Evolutionary conservation across 2,888 invertebrate genomes (phyloP).

Genomic region (Ochropleura plecta): DNA sequence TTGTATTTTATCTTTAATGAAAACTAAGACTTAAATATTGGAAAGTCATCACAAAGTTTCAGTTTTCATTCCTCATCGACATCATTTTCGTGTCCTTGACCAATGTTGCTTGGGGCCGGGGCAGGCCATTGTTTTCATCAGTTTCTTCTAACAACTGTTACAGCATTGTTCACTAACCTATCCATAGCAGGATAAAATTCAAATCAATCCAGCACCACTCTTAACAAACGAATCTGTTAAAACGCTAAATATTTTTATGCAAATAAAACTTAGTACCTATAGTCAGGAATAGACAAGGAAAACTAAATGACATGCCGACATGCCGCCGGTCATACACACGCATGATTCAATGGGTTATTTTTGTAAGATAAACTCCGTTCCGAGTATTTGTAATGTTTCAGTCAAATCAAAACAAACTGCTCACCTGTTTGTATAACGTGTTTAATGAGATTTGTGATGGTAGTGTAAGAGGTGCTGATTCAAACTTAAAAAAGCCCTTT

Average conservation of each 20-base stretch:
- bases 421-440: constrained; percentile 44
- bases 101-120: neutral
- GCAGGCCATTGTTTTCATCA: neutral
- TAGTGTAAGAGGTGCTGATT: constrained; percentile 13
- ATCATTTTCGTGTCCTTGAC: neutral
- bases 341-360: constrained; percentile 62
- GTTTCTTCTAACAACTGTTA: neutral
- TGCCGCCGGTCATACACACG: constrained; percentile 18
- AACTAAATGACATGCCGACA: constrained; percentile 36
- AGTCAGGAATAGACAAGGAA: constrained; percentile 46
- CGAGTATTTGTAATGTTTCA: constrained; percentile 54
- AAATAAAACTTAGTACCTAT: constrained; percentile 19
- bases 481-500: neutral
- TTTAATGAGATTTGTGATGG: constrained; percentile 26
- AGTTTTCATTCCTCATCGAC: neutral
- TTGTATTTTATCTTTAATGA: neutral
- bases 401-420: constrained; percentile 47
- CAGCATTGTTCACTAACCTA: neutral
- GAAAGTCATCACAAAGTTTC: neutral
- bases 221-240: neutral
- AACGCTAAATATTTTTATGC: neutral
- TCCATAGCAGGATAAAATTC: neutral
- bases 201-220: neutral
- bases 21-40: too few relatives aligned
- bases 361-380: constrained; percentile 57